Evolutionary conservation across 2,888 invertebrate species (phyloP).

Genomic region (Blera fallax): DNA sequence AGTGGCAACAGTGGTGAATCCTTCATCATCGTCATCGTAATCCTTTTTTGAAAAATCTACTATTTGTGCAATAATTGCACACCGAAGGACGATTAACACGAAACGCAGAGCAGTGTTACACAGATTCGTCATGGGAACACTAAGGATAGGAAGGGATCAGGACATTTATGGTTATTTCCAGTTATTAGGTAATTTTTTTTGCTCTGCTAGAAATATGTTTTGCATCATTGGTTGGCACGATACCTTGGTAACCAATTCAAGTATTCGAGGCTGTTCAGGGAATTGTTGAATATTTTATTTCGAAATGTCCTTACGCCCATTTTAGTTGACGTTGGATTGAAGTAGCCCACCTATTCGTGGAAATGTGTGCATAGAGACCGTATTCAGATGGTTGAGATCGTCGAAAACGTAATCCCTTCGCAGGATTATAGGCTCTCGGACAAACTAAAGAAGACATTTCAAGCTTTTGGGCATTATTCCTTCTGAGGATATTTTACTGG

Average conservation of each 20-base stretch:
- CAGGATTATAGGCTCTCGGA: no score
- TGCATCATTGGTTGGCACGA: not conserved
- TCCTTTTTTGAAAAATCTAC: slow-evolving; percentile 60
- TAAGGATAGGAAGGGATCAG: not conserved
- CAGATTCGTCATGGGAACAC: slow-evolving; percentile 30
- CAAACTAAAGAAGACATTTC: no score
- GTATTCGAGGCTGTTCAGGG: not conserved
- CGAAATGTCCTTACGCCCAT: no score
- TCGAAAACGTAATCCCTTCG: no score
- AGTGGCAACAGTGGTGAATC: slow-evolving; percentile 52
- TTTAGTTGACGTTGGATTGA: no score
- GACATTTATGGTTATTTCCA: not conserved
- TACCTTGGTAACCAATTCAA: not conserved
- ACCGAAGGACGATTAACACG: slow-evolving; percentile 64
- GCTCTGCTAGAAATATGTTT: not conserved
- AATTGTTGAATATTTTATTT: no score
- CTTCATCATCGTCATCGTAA: slow-evolving; percentile 58
- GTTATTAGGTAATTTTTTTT: not conserved
- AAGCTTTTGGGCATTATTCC: no score
- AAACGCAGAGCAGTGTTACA: slow-evolving; percentile 12
- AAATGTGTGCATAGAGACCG: no score
- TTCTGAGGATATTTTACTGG: no score
- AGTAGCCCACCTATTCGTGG: no score
- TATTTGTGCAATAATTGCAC: slow-evolving; percentile 65
- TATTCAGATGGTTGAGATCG: no score